Percentiles rank a stretch among this genome's conserved stretches.
Conservation (phyloP, 1,140 invertebrate species). For the Littorina saxatilis region DNA sequence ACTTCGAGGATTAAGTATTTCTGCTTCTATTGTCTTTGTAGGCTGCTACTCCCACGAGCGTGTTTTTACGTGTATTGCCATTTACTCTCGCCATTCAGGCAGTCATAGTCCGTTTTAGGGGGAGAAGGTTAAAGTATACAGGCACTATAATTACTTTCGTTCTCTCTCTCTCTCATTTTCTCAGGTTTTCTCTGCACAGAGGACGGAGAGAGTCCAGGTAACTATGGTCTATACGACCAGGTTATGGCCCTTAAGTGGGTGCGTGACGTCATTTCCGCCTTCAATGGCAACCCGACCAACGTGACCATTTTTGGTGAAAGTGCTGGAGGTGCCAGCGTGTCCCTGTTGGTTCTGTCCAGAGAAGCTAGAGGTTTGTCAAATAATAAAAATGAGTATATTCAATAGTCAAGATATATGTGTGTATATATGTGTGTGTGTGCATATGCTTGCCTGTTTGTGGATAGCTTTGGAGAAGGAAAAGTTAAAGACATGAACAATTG, state of each 20-base stretch:
- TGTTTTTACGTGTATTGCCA: too few relatives aligned
- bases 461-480: too few relatives aligned
- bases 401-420: too few relatives aligned
- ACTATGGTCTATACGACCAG: conserved; percentile 95
- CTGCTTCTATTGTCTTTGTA: too few relatives aligned
- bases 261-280: conserved; percentile 85
- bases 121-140: too few relatives aligned
- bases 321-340: conserved; percentile 52
- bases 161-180: not conserved
- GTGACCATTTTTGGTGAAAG: conserved; percentile 60
- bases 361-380: too few relatives aligned
- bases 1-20: too few relatives aligned
- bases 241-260: conserved; percentile 93
- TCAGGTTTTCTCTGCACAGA: conserved; percentile 91
- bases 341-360: conserved; percentile 10
- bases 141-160: not conserved
- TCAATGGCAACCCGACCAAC: conserved; percentile 49
- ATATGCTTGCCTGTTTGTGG: too few relatives aligned
- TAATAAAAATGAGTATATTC: not conserved
- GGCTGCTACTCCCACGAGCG: too few relatives aligned
- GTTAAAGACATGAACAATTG: too few relatives aligned
- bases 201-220: conserved; percentile 93
- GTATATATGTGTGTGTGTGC: too few relatives aligned
- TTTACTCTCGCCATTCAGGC: not conserved
- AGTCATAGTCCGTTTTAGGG: too few relatives aligned